Conservation (phyloP, 2,888 invertebrate species). For the Diarsia brunnea region DNA sequence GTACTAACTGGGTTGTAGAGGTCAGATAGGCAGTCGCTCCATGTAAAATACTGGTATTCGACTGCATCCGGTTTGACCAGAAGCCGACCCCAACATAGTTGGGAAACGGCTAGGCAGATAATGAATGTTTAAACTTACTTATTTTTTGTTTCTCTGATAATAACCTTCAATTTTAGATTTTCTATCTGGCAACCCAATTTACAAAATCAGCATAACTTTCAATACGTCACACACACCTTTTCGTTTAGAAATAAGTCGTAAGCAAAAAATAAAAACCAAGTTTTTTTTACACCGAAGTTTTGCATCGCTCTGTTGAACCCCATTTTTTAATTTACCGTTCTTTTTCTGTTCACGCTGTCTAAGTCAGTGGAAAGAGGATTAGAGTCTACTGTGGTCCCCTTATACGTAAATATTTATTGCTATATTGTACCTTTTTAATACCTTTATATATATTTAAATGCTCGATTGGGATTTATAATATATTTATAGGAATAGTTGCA, state of each 20-base stretch:
- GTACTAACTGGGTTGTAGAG: no score
- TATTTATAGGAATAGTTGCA: neutral
- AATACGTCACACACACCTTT: neutral
- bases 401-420: constrained; percentile 84
- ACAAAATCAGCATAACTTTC: neutral
- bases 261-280: neutral
- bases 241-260: neutral
- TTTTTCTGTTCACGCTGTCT: constrained; percentile 86
- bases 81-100: no score
- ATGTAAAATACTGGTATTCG: no score
- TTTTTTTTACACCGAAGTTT: neutral
- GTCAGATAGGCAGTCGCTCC: no score
- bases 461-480: constrained; percentile 36
- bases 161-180: neutral
- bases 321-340: constrained; percentile 68
- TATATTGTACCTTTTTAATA: constrained; percentile 53
- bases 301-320: constrained; percentile 19
- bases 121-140: neutral
- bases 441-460: constrained; percentile 33
- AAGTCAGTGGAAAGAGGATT: constrained; percentile 84
- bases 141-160: neutral
- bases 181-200: constrained; percentile 28
- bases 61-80: no score
- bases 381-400: constrained; percentile 86
- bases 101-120: no score